Conservation (phyloP, 2,113 vertebrate species). For the Amphiprion ocellaris region DNA sequence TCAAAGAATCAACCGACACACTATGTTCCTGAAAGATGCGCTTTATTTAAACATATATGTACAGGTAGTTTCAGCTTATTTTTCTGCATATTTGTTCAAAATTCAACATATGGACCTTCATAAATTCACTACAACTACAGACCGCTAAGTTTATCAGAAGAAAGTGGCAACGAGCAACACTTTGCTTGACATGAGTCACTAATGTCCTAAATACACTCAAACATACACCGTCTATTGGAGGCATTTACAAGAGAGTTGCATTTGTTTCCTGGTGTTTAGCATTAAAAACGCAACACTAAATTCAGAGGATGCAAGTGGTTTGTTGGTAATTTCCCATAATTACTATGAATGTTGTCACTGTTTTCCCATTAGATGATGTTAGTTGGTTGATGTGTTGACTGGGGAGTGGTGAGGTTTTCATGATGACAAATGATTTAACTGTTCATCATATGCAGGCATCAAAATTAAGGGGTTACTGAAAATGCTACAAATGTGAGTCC, state of each 20-base stretch:
- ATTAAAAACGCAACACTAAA: conserved; percentile 62
- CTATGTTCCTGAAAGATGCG: conserved; percentile 79
- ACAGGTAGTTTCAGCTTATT: conserved; percentile 74
- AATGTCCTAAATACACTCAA: conserved; percentile 72
- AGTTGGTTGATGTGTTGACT: neutral
- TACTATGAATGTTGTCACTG: neutral
- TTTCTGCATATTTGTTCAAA: conserved; percentile 76
- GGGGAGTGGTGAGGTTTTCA: neutral
- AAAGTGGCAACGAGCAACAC: conserved; percentile 59
- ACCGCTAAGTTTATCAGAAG: conserved; percentile 53
- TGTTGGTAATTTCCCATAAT: conserved; percentile 26
- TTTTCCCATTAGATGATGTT: conserved; percentile 24
- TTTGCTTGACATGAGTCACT: conserved; percentile 62
- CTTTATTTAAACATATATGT: conserved; percentile 85
- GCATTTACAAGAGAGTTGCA: conserved; percentile 74
- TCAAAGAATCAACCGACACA: neutral
- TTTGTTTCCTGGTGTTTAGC: conserved; percentile 54
- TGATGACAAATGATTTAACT: neutral
- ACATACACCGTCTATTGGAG: conserved; percentile 59
- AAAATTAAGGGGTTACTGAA: neutral
- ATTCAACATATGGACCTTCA: conserved; percentile 56
- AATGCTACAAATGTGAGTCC: neutral
- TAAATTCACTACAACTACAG: conserved; percentile 71
- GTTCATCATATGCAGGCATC: neutral
- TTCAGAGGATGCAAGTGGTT: conserved; percentile 53